Evolutionary conservation across 2,797 vertebrate genomes (phyloP), one percentile per base, ranked within the genome.

Genomic region (Lepidocolaptes lacrymiger): DNA sequence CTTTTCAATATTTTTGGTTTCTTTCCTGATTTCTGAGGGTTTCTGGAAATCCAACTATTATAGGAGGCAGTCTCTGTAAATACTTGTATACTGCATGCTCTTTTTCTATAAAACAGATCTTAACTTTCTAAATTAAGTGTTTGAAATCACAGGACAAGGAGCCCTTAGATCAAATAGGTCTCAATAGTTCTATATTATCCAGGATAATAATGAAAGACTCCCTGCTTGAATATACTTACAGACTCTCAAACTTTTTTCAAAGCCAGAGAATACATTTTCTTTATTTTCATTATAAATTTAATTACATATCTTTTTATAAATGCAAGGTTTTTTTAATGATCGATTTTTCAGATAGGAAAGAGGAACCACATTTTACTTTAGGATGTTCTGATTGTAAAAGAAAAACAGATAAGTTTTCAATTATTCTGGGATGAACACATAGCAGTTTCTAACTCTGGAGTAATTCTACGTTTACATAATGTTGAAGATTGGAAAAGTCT

Each of bases 201-300:
- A 63, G 56, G 12, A 34, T 79, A 81, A 75, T 82, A 93, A 91
- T 46, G 34, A 95, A 89, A 71, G 28, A 12, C 7, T 91, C 16
- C 41, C 18, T 56, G 37, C 63, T 56, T 85, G 46, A 94, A 71
- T 41, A 39, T 77, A 64, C 18, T 82, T 91, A 49, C 8, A 92
- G 43, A 43, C 4, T 79, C 14, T 78, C 66, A 76, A 77, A 84
- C n/a, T 76, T 74, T 84, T 64, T 91, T 71, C 56, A 71, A 77
- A 96, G 30, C 20, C 41, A 71, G 37, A 43, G 16, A 93, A 94
- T 79, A 78, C 0, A 67, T 91, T 91, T 96, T 78, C 27, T 84
- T 90, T 84, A 91, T 76, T 95, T 91, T 94, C 81, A 76, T 79
- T 92, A 74, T 32, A 66, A 89, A 86, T 90, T 91, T 86, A 81